Evolutionary conservation across 2,888 invertebrate genomes (phyloP), one percentile per base, ranked within the genome.

Genomic region (Trimorus sp.): DNA sequence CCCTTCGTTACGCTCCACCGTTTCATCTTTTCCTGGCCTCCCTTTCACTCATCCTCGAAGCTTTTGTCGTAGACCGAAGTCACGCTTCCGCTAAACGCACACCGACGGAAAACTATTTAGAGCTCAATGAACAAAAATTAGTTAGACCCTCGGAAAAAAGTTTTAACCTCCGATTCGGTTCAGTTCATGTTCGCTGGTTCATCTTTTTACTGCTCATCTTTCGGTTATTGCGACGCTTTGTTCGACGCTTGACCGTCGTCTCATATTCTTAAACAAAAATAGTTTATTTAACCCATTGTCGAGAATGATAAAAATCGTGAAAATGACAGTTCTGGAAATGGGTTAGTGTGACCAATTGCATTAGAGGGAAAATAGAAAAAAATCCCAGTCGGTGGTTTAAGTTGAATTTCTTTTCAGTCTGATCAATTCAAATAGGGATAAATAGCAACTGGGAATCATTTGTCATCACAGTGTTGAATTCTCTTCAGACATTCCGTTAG

Each of bases 1-100:
- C 83, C 84, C 85, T 83, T 84, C 84, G 79, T 82, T 74, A 76
- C 79, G 77, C 80, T 82, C 71, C 75, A 54, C 69, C 78, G 68
- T 78, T 56, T 79, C 78, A 53, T 76, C 83, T 78, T 84, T 79
- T 63, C 62, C 71, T 63, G 69, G 15, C 59, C 78, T 78, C 75
- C 75, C 69, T 77, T 82, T 84, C 73, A 68, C 77, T 83, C 78
- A 81, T 80, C 78, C 78, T 65, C 68, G 59, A 56, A 70, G 83
- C 83, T 78, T 83, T 83, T 83, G 83, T 83, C 83, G 73, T 68
- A 56, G 75, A 38, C 45, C 68, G 68, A 59, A 83, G 79, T 77
- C 76, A 83, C 73, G 81, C 81, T 83, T 83, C 81, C 83, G 83
- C 78, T 68, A 80, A 79, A 83, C 68, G 81, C 71, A 77, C 63